phyloP scores from a whole-genome alignment of 2,113 vertebrate genomes.

The Corythaixoides concolor region DNA sequence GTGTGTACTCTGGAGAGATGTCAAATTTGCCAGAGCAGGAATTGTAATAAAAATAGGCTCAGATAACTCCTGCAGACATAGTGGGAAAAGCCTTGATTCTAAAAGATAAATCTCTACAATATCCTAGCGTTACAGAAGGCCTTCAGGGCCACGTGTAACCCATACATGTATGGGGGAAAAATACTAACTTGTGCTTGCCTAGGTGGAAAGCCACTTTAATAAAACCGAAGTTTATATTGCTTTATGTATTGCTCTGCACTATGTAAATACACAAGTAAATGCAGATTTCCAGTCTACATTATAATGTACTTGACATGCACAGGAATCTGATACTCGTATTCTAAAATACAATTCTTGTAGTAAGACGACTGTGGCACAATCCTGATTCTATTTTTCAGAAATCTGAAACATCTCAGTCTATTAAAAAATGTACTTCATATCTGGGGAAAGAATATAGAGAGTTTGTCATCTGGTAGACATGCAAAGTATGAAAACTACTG shows the following conservation, averaged over 20 bases:
- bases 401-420: slow-evolving; percentile 76
- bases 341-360: slow-evolving; percentile 76
- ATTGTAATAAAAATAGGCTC: slow-evolving; percentile 44
- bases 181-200: background rate
- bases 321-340: slow-evolving; percentile 58
- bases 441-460: background rate
- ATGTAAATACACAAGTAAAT: background rate
- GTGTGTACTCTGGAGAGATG: slow-evolving; percentile 38
- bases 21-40: slow-evolving; percentile 30
- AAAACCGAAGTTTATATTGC: background rate
- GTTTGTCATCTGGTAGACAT: background rate
- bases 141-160: background rate
- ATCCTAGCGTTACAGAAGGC: background rate
- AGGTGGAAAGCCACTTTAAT: background rate
- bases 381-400: slow-evolving; percentile 78
- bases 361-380: slow-evolving; percentile 67
- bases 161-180: background rate
- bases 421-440: slow-evolving; percentile 75
- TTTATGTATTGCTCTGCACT: background rate
- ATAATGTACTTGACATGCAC: background rate
- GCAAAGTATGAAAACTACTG: background rate
- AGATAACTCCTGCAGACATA: background rate
- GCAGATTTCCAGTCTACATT: background rate
- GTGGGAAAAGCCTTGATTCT: background rate
- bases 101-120: background rate